Conservation (phyloP, 2,888 invertebrate species). For the Lydus trimaculatus region DNA sequence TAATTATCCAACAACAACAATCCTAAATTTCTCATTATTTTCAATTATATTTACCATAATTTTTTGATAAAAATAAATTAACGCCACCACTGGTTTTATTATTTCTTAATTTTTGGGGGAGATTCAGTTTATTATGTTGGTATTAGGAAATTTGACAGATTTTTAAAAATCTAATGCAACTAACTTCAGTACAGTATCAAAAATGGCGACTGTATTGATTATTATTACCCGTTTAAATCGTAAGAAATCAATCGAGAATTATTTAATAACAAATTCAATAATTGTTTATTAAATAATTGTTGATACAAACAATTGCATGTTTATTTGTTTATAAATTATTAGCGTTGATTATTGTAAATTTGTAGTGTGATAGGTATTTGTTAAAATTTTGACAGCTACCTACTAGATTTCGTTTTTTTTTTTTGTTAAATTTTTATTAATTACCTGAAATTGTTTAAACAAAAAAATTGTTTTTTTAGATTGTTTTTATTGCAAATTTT, state of each 20-base stretch:
- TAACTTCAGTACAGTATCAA: constrained; percentile 47
- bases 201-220: constrained; percentile 60
- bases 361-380: too few relatives aligned
- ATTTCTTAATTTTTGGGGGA: neutral
- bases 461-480: too few relatives aligned
- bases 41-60: neutral
- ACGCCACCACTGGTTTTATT: neutral
- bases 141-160: neutral
- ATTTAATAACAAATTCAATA: neutral
- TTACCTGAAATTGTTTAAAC: too few relatives aligned
- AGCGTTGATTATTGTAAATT: too few relatives aligned
- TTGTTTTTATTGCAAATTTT: too few relatives aligned
- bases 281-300: neutral
- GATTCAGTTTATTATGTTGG: neutral
- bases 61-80: neutral
- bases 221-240: constrained; percentile 52
- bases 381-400: too few relatives aligned
- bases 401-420: too few relatives aligned
- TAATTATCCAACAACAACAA: neutral
- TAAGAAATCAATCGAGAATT: constrained; percentile 51
- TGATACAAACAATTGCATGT: neutral
- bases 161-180: constrained; percentile 22
- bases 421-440: too few relatives aligned
- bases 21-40: neutral
- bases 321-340: neutral